Base-by-base conservation (phyloP, 2,888 invertebrate species). In the Lasioglossum lativentre region DNA sequence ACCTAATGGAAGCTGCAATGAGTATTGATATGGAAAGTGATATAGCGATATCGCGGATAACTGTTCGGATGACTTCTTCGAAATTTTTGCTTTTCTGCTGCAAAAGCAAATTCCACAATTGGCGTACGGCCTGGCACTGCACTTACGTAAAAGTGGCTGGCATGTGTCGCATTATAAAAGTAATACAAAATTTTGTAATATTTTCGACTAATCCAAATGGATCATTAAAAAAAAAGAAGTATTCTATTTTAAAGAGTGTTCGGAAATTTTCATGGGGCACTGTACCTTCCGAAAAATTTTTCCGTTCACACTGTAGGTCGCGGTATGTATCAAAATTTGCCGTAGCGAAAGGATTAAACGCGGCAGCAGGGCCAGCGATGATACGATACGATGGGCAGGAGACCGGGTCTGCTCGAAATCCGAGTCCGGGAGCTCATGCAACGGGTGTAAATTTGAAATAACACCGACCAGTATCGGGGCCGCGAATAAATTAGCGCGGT, bases 401-500 rank as follows among this genome's bases (percentile, higher is more conserved):
- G 27, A n/a, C n/a, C 59, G 59, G 27, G 27, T 30, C 27, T 14
- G n/a, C 70, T 23, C 12, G 40, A 70, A 70, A 40, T 40, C 19
- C 30, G 45, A 56, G 38, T 52, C 42, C 14, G 23, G 30, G 14
- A 12, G 19, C 27, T 19, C 56, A 12, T 19, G 34, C 52, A n/a
- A 30, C 42, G 52, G n/a, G 68, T 34, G n/a, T 70, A 72, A 70
- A 74, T 76, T 84, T 68, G 63, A 85, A 79, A 80, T 63, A 27
- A 14, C 75, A 45, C 59, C 45, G 63, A 30, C 2, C 34, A 5
- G 56, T 47, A 79, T 75, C 75, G 75, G 75, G 23, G 72, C 23
- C 27, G 38, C 40, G 79, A 78, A 90, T 83, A 82, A 84, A 88
- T 88, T 72, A 88, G 52, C 85, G 80, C 38, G 86, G 72, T 79